Conservation (phyloP, 2,113 vertebrate species). For the Aythya baeri region DNA sequence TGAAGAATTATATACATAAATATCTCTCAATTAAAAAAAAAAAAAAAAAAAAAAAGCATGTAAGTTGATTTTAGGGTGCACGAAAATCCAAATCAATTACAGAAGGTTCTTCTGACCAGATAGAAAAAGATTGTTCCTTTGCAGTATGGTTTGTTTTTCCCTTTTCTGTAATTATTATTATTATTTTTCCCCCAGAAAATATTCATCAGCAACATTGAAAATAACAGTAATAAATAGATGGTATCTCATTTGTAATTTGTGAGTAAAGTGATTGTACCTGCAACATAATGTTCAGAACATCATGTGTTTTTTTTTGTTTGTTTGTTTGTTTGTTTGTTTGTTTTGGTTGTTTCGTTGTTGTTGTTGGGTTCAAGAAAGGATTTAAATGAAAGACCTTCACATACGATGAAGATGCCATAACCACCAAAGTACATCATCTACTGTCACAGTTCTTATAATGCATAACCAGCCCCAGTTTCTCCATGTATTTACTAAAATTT, state of each 20-base stretch:
- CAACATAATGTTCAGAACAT: neutral
- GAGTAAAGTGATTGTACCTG: neutral
- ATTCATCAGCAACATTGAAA: neutral
- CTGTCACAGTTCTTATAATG: neutral
- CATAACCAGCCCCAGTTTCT: neutral
- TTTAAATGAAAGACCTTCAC: neutral
- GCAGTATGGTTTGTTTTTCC: neutral
- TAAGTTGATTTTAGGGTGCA: neutral
- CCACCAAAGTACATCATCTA: neutral
- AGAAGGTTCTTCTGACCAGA: neutral
- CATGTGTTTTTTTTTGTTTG: too few species aligned
- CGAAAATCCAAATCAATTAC: neutral
- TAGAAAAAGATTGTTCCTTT: neutral
- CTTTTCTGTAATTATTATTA: neutral
- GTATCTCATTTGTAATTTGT: neutral
- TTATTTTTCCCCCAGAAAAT: neutral
- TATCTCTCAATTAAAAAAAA: neutral
- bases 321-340: too few species aligned
- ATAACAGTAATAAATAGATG: neutral
- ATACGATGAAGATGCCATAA: neutral
- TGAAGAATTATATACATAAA: neutral
- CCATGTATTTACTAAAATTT: neutral
- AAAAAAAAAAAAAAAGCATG: neutral
- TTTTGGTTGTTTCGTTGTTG: neutral
- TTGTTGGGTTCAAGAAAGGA: neutral